Evolutionary conservation across 2,113 vertebrate species (phyloP).

Genomic region (Platysternon megacephalum): DNA sequence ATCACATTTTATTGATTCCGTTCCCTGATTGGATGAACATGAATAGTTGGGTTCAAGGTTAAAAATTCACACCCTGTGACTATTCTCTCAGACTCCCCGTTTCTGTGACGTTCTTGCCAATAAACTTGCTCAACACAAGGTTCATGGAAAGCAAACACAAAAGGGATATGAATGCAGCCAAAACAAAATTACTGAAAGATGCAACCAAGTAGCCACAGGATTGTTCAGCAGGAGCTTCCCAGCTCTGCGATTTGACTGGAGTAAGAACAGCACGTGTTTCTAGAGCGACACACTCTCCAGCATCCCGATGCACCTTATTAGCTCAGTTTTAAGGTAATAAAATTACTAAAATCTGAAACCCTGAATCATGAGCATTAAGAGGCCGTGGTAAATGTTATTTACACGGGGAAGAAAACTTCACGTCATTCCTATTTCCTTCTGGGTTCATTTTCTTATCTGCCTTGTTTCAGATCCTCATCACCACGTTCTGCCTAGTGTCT

Average conservation of each 20-base stretch:
- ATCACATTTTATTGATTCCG: accelerated
- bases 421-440: not conserved
- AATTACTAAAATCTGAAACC: not conserved
- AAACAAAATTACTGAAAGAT: not conserved
- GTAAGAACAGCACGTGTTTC: not conserved
- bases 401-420: not conserved
- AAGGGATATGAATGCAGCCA: no score
- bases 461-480: not conserved
- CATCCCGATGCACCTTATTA: not conserved
- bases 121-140: not conserved
- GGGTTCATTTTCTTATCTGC: not conserved
- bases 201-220: not conserved
- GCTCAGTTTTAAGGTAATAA: not conserved
- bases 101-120: not conserved
- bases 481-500: not conserved
- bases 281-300: not conserved
- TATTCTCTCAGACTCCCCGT: no score
- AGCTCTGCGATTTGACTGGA: not conserved
- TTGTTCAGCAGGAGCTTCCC: not conserved
- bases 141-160: not conserved
- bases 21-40: not conserved
- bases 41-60: not conserved
- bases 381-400: not conserved
- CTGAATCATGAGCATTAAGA: not conserved
- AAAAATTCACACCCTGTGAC: no score